These are phyloP conservation scores for Eurosta solidaginis DNA, from an alignment of 1,140 invertebrate species.

Conservation along the genomic window DNA sequence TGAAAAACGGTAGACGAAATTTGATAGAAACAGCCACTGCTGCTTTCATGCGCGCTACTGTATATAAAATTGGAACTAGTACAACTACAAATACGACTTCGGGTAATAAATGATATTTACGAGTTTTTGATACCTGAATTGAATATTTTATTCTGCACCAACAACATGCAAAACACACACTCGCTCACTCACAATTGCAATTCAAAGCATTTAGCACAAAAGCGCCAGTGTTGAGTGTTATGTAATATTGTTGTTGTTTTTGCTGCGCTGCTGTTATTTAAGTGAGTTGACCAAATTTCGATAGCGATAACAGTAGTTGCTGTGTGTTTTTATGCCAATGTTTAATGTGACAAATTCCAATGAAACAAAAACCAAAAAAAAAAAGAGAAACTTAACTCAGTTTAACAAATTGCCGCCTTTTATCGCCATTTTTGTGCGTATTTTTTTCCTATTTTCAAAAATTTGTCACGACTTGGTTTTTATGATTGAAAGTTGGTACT, in stretches of 20 bases:
- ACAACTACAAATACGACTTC: not conserved
- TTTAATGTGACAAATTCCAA: not conserved
- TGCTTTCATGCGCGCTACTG: too few species aligned
- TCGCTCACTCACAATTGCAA: not conserved
- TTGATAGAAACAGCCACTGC: too few species aligned
- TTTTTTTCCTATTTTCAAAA: slow-evolving; percentile 21
- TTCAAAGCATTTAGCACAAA: not conserved
- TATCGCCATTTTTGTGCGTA: slow-evolving; percentile 10
- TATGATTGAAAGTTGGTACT: not conserved
- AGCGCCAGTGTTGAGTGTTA: not conserved
- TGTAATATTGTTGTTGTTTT: too few species aligned
- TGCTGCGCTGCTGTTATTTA: not conserved
- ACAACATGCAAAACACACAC: not conserved
- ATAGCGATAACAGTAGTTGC: slow-evolving; percentile 1
- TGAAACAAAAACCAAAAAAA: not conserved
- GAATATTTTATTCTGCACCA: slow-evolving; percentile 5
- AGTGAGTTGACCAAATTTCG: not conserved
- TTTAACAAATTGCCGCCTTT: not conserved
- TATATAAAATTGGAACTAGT: not conserved
- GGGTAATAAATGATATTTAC: not conserved
- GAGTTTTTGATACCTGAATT: slow-evolving; percentile 5
- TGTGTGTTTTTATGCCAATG: not conserved
- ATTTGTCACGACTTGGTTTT: slow-evolving; percentile 17
- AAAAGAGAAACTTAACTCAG: not conserved
- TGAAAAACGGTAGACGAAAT: too few species aligned